Percentiles rank a stretch among this genome's conserved stretches.
Conservation (phyloP, 1,140 invertebrate species). For the Diabrotica virgifera region DNA sequence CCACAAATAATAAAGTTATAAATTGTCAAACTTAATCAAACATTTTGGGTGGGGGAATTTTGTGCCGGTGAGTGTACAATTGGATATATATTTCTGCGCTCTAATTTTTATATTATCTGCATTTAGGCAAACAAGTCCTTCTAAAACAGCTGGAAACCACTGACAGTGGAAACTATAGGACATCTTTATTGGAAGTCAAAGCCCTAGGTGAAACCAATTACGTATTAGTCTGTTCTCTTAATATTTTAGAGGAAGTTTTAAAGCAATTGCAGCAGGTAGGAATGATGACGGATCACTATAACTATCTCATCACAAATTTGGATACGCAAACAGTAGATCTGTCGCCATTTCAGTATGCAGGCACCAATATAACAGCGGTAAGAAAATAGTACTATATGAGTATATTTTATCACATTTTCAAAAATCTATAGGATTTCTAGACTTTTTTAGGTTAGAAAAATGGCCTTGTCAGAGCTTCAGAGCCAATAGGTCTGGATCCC, state of each 20-base stretch:
- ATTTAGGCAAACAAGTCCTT: conserved; percentile 9
- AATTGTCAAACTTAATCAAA: no score
- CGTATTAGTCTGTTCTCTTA: conserved; percentile 71
- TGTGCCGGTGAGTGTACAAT: no score
- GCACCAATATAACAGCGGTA: conserved; percentile 82
- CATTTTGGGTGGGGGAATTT: no score
- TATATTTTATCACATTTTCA: no score
- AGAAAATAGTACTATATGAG: conserved; percentile 40
- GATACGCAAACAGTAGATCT: conserved; percentile 80
- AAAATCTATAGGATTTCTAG: background rate
- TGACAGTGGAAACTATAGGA: background rate
- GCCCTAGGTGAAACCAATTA: conserved; percentile 67
- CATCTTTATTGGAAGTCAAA: conserved; percentile 51
- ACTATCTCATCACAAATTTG: conserved; percentile 74
- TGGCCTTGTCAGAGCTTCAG: no score
- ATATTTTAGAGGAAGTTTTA: conserved; percentile 64
- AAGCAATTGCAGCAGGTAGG: conserved; percentile 78
- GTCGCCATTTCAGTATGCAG: conserved; percentile 76
- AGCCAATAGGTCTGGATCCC: no score
- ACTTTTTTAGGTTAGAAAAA: background rate
- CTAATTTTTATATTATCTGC: no score
- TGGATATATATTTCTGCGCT: no score
- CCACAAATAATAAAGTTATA: no score
- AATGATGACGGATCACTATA: conserved; percentile 72
- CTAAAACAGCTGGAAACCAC: conserved; percentile 25